These are phyloP conservation scores for Tragulus kanchil DNA, from an alignment of 2,113 vertebrate species.

Conservation along the genomic window DNA sequence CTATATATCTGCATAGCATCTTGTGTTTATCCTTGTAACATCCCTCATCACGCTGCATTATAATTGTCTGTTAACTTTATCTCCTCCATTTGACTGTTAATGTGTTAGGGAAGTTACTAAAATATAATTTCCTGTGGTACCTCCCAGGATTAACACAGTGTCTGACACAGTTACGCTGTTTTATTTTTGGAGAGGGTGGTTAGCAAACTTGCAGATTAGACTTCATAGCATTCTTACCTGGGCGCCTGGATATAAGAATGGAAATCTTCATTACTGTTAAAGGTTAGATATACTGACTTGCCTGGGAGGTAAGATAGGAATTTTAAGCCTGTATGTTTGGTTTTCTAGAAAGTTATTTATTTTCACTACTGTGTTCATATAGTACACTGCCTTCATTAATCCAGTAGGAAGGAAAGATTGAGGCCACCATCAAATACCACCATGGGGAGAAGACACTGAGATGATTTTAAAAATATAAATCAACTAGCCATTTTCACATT, in stretches of 20 bases:
- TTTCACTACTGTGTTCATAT: background rate
- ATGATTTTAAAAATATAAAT: background rate
- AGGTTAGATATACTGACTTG: background rate
- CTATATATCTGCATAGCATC: background rate
- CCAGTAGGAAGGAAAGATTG: background rate
- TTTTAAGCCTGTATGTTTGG: background rate
- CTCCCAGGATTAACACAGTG: background rate
- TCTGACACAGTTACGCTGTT: background rate
- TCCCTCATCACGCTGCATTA: background rate
- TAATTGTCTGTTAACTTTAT: conserved; percentile 55
- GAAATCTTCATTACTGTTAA: background rate
- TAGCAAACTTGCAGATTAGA: background rate
- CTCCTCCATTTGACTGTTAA: background rate
- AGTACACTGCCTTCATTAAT: background rate
- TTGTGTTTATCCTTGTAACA: background rate
- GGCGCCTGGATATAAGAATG: background rate
- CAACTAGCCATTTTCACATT: background rate
- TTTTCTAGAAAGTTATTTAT: background rate
- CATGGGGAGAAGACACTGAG: background rate
- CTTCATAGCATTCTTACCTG: background rate
- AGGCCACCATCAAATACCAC: background rate
- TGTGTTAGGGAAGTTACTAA: background rate
- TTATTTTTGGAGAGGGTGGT: background rate
- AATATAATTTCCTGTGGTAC: conserved; percentile 30
- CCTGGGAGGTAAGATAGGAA: background rate